Percentiles rank a stretch among this genome's conserved stretches.
Conservation (phyloP, 1,140 invertebrate genomes). For the Eubasilissa regina region DNA sequence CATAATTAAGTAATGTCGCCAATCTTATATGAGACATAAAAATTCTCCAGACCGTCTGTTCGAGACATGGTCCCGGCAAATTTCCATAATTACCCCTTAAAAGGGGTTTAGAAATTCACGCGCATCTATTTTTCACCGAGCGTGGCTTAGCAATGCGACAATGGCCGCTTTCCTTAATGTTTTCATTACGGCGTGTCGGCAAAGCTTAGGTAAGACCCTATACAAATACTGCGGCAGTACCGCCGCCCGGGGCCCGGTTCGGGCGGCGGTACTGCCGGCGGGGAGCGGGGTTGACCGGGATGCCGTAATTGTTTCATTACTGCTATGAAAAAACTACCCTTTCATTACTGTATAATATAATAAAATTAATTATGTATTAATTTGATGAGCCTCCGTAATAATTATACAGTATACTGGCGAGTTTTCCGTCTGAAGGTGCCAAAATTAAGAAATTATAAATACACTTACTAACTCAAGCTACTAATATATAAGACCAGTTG, state of each 20-base stretch:
- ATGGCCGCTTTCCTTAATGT: slow-evolving; percentile 50
- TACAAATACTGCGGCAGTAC: slow-evolving; percentile 53
- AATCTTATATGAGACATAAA: background rate
- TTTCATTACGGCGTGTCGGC: slow-evolving; percentile 57
- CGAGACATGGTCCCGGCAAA: slow-evolving; percentile 12
- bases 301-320: no score
- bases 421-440: no score
- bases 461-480: no score
- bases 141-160: slow-evolving; percentile 29
- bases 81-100: slow-evolving; percentile 42
- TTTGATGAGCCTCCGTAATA: no score
- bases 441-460: no score
- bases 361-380: no score
- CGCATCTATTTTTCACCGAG: slow-evolving; percentile 33
- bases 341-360: no score
- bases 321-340: no score
- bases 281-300: no score
- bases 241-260: background rate
- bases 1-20: background rate
- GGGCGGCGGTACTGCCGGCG: background rate
- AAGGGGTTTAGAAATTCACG: slow-evolving; percentile 43
- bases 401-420: no score
- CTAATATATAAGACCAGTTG: no score
- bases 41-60: slow-evolving; percentile 12
- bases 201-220: slow-evolving; percentile 37